Conservation (phyloP, 1,140 invertebrate genomes). For the Ostrea denselamellosa region DNA sequence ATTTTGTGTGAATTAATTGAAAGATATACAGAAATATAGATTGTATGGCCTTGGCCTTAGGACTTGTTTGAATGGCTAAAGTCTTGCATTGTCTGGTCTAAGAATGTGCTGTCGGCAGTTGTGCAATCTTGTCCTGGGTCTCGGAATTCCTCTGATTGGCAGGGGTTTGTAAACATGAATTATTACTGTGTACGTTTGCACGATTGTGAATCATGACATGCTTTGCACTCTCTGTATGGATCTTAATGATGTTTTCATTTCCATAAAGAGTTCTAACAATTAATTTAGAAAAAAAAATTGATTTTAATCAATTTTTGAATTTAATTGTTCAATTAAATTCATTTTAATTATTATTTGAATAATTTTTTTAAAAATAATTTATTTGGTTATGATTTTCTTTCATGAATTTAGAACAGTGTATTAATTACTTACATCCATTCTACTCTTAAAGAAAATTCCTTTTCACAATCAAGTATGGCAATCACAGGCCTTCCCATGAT, state of each 20-base stretch:
- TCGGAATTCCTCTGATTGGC: neutral
- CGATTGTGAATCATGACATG: neutral
- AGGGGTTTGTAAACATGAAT: slow-evolving; percentile 1
- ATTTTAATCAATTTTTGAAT: no score
- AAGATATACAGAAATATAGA: neutral
- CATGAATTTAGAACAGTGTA: no score
- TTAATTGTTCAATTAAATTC: no score
- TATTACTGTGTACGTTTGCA: neutral
- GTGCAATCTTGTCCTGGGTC: neutral
- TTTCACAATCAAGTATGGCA: no score
- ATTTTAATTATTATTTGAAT: no score
- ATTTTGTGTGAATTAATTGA: neutral
- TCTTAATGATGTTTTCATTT: neutral
- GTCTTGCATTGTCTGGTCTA: neutral
- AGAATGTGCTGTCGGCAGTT: slow-evolving; percentile 32
- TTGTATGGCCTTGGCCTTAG: neutral
- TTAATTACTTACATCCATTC: no score
- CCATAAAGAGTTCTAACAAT: no score
- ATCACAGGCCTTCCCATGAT: neutral
- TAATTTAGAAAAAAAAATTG: no score
- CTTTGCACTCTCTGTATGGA: neutral
- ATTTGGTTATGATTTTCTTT: no score
- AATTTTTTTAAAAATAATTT: no score
- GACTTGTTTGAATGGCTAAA: neutral
- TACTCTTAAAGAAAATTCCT: no score